These are phyloP conservation scores for Eurypyga helias DNA, from an alignment of 2,113 vertebrate genomes.

Conservation along the genomic window DNA sequence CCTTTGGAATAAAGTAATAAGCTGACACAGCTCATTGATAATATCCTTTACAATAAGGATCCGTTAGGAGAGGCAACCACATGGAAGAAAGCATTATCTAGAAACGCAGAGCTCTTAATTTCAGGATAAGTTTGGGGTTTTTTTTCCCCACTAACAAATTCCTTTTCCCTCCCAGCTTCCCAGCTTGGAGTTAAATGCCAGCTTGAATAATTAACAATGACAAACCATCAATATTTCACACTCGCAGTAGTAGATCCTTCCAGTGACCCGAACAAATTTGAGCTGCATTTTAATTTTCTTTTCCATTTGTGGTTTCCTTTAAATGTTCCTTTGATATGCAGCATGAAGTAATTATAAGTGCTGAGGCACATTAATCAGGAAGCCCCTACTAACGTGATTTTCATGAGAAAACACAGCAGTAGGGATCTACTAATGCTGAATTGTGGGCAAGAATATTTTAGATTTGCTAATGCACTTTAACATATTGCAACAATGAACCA, in stretches of 20 bases:
- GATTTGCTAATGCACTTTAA: background rate
- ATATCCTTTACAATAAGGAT: background rate
- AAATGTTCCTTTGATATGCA: slow-evolving; percentile 52
- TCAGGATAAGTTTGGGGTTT: background rate
- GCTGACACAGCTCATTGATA: background rate
- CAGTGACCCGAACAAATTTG: slow-evolving; percentile 43
- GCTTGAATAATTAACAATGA: slow-evolving; percentile 73
- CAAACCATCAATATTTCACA: slow-evolving; percentile 75
- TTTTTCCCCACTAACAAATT: background rate
- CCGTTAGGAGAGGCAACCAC: background rate
- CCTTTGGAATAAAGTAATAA: background rate
- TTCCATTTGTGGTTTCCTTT: slow-evolving; percentile 41
- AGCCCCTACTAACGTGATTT: slow-evolving; percentile 54
- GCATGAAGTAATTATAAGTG: slow-evolving; percentile 36
- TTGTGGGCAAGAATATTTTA: slow-evolving; percentile 23
- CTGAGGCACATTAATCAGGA: slow-evolving; percentile 50
- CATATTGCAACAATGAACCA: background rate
- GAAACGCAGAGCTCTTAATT: slow-evolving; percentile 16
- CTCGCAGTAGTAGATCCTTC: slow-evolving; percentile 39
- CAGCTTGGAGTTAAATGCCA: slow-evolving; percentile 54
- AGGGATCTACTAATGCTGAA: background rate
- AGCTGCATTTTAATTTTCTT: slow-evolving; percentile 42
- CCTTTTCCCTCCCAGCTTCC: background rate
- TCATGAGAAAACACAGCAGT: slow-evolving; percentile 45
- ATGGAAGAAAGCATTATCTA: background rate